Conservation (phyloP, 2,113 vertebrate genomes). For the Corythaixoides concolor region DNA sequence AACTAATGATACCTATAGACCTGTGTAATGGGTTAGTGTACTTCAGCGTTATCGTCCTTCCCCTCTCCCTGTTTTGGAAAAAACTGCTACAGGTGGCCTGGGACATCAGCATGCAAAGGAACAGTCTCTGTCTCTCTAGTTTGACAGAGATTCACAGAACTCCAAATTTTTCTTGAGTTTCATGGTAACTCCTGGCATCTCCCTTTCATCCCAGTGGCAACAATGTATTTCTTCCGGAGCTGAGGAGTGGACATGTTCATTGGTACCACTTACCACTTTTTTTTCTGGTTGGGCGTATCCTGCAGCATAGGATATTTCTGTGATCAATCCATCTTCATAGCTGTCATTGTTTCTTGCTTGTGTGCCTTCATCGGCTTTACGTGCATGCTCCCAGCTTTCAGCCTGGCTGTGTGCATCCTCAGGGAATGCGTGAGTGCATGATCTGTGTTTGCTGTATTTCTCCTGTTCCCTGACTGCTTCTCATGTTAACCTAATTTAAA, state of each 20-base stretch:
- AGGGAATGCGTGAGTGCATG: neutral
- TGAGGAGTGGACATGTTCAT: neutral
- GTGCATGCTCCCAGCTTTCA: neutral
- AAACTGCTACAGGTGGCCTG: accelerated
- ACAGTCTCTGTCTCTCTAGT: neutral
- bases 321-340: neutral
- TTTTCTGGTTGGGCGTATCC: neutral
- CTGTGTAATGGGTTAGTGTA: neutral
- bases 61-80: neutral
- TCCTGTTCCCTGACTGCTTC: constrained; percentile 8
- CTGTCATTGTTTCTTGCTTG: neutral
- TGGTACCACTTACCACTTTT: neutral
- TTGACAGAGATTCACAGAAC: neutral
- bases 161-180: neutral
- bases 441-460: neutral
- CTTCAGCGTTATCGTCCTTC: accelerated
- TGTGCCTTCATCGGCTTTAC: neutral
- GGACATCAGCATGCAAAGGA: neutral
- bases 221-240: neutral
- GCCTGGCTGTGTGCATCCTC: neutral
- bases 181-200: neutral
- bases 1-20: accelerated
- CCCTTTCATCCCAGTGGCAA: neutral
- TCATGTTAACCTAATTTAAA: neutral
- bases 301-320: neutral